phyloP scores from a whole-genome alignment of 2,888 invertebrate genomes.

The Nyleta sp. region DNA sequence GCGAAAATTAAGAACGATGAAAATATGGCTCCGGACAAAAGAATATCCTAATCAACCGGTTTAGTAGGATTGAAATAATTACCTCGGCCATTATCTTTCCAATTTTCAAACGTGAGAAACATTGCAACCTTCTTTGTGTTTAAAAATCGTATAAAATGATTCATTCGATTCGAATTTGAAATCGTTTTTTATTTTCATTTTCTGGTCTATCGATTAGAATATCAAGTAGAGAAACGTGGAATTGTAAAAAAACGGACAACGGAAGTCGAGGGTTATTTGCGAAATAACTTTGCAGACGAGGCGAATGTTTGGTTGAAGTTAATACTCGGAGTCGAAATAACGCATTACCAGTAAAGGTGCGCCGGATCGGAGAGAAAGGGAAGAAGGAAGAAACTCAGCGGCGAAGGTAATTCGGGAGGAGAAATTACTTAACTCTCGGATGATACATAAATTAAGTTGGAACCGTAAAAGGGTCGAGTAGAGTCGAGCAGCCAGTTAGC shows the following conservation, averaged over 20 bases:
- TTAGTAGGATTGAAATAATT: constrained; percentile 31
- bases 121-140: no score
- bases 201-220: no score
- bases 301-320: constrained; percentile 46
- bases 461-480: constrained; percentile 81
- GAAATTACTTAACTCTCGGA: constrained; percentile 83
- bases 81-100: background rate
- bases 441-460: constrained; percentile 82
- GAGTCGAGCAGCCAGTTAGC: constrained; percentile 82
- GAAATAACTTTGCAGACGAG: constrained; percentile 46
- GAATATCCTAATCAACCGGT: constrained; percentile 40
- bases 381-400: constrained; percentile 73
- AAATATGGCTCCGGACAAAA: constrained; percentile 52
- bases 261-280: background rate
- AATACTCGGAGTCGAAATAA: constrained; percentile 54
- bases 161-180: background rate
- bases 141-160: no score
- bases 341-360: constrained; percentile 46
- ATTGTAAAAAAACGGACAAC: background rate
- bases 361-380: constrained; percentile 53
- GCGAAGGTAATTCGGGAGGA: constrained; percentile 78
- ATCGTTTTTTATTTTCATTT: no score
- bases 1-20: constrained; percentile 50
- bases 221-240: no score
- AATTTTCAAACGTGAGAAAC: no score